A percentile compares a stretch with the other conserved stretches of the same genome.
Conservation (phyloP, 2,888 invertebrate genomes). For the Ormyrus rosae region DNA sequence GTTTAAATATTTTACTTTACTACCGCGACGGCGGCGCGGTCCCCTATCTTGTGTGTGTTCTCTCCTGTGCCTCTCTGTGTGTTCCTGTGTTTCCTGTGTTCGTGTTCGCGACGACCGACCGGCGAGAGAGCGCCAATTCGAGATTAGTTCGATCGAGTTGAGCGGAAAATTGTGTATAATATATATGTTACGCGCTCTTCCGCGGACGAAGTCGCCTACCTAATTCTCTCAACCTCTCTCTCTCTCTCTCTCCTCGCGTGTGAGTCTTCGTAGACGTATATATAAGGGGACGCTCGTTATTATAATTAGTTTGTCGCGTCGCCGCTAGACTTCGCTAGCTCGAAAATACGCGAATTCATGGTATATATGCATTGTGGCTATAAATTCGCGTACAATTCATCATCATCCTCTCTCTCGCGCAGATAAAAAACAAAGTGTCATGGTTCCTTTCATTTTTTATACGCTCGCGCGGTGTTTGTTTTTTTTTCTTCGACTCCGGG, state of each 20-base stretch:
- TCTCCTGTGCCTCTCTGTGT: too few relatives aligned
- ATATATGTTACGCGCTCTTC: not conserved
- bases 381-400: too few relatives aligned
- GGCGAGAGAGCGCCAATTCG: constrained; percentile 18
- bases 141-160: not conserved
- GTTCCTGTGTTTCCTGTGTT: too few relatives aligned
- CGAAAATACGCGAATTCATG: not conserved
- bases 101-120: constrained; percentile 20
- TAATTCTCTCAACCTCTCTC: not conserved
- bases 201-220: not conserved
- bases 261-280: constrained; percentile 20
- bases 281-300: constrained; percentile 13
- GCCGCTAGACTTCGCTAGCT: constrained; percentile 17
- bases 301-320: constrained; percentile 17
- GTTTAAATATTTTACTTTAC: constrained; percentile 31
- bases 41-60: too few relatives aligned
- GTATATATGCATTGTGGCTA: too few relatives aligned
- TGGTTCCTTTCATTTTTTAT: too few relatives aligned
- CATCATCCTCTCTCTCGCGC: too few relatives aligned
- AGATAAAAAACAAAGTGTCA: too few relatives aligned
- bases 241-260: constrained; percentile 9
- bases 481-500: too few relatives aligned
- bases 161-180: constrained; percentile 12
- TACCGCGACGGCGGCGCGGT: too few relatives aligned
- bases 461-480: too few relatives aligned